phyloP scores from a whole-genome alignment of 2,888 invertebrate species.

The Perizoma flavofasciatum region DNA sequence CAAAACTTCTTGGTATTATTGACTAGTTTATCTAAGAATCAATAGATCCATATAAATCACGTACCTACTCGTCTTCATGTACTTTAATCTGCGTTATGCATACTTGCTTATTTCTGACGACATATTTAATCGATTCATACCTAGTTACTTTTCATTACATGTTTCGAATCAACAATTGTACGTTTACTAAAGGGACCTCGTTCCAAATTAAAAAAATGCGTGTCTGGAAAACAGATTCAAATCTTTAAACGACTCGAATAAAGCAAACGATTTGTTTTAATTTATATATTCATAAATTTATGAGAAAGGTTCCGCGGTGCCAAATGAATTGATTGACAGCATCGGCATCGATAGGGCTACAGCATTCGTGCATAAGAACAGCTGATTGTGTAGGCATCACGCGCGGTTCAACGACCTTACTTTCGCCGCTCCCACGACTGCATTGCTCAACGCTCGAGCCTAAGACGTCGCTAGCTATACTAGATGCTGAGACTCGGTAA shows the following conservation, averaged over 20 bases:
- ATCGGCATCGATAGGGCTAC: conserved; percentile 46
- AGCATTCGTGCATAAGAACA: conserved; percentile 68
- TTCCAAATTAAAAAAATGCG: conserved; percentile 36
- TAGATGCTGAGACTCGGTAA: conserved; percentile 29
- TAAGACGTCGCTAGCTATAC: conserved; percentile 54
- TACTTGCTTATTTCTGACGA: background rate
- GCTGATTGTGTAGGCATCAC: conserved; percentile 74
- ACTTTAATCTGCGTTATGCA: conserved; percentile 1
- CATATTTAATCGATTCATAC: conserved; percentile 6
- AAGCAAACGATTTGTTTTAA: conserved; percentile 6
- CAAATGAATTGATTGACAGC: conserved; percentile 45
- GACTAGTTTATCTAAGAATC: conserved; percentile 50
- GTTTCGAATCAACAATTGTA: conserved; percentile 23
- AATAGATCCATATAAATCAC: conserved; percentile 50
- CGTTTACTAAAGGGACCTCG: conserved; percentile 36
- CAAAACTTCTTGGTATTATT: conserved; percentile 34
- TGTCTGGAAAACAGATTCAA: conserved; percentile 34
- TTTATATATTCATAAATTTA: conserved; percentile 13
- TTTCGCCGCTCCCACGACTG: conserved; percentile 80
- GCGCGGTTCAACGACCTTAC: conserved; percentile 76
- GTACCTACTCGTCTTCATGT: too few relatives aligned
- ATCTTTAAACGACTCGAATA: conserved; percentile 33
- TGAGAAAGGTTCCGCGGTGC: conserved; percentile 33
- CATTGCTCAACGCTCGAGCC: conserved; percentile 66
- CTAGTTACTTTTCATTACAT: conserved; percentile 18